phyloP scores from a whole-genome alignment of 2,888 invertebrate species.

The Hipparchia semele region DNA sequence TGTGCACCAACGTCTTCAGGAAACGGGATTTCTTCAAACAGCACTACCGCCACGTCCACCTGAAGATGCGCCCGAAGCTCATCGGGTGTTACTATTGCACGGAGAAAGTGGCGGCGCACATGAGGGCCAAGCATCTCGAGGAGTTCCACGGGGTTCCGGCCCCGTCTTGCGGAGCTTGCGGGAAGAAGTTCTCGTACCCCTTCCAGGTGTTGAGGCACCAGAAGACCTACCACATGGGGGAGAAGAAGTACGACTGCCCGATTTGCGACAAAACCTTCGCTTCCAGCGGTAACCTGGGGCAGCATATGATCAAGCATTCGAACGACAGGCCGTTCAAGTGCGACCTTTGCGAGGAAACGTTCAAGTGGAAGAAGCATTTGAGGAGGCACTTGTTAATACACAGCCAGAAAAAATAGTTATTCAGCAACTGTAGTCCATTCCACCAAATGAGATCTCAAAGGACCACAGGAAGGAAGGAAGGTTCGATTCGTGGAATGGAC shows the following conservation, averaged over 20 bases:
- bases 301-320: conserved; percentile 50
- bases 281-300: conserved; percentile 48
- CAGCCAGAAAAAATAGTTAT: conserved; percentile 19
- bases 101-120: conserved; percentile 50
- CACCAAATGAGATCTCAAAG: too few relatives aligned
- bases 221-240: conserved; percentile 59
- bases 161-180: conserved; percentile 60
- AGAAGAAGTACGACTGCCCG: conserved; percentile 64
- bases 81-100: conserved; percentile 58
- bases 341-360: conserved; percentile 46
- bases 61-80: conserved; percentile 53
- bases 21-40: conserved; percentile 58
- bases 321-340: conserved; percentile 50
- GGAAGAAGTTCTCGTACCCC: conserved; percentile 58
- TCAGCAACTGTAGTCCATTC: too few relatives aligned
- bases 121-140: conserved; percentile 59
- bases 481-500: too few relatives aligned
- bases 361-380: conserved; percentile 48
- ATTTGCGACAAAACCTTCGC: conserved; percentile 76
- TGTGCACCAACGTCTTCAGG: conserved; percentile 52
- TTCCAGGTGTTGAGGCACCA: conserved; percentile 57
- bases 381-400: conserved; percentile 44
- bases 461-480: too few relatives aligned
- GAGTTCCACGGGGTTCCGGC: conserved; percentile 58
- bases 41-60: conserved; percentile 60